These are phyloP conservation scores for Ammodytes dubius DNA, from an alignment of 2,113 vertebrate species.

Conservation along the genomic window DNA sequence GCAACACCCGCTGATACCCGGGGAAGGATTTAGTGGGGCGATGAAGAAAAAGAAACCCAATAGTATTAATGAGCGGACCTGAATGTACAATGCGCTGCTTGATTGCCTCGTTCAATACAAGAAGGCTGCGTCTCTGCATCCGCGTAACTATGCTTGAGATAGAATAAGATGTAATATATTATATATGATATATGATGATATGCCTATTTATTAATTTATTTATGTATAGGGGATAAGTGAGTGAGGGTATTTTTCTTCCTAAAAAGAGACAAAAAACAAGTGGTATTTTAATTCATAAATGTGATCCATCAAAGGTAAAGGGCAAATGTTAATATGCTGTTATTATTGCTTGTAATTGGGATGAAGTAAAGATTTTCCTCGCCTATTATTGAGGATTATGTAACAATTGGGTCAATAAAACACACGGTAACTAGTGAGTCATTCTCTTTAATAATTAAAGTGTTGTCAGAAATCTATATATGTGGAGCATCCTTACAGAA, in stretches of 20 bases:
- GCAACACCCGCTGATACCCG: slow-evolving; percentile 38
- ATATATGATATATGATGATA: no score
- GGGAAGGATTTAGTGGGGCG: slow-evolving; percentile 28
- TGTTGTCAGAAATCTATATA: slow-evolving; percentile 13
- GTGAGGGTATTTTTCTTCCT: no score
- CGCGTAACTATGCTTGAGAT: no score
- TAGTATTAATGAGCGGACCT: slow-evolving; percentile 63
- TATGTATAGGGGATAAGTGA: no score
- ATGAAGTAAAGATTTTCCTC: no score
- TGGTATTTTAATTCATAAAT: no score
- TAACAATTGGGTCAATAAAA: slow-evolving; percentile 3
- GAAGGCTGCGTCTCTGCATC: slow-evolving; percentile 21
- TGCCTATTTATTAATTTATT: no score
- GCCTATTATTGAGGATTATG: not conserved
- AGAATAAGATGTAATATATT: not conserved
- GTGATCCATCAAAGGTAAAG: no score
- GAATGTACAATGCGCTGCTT: slow-evolving; percentile 54
- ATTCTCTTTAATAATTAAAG: slow-evolving; percentile 27
- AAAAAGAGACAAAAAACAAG: no score
- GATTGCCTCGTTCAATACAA: slow-evolving; percentile 39
- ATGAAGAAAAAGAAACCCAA: slow-evolving; percentile 20
- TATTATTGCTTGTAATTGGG: no score
- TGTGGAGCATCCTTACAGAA: no score
- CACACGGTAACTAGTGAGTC: not conserved
- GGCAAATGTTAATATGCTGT: no score